phyloP scores from a whole-genome alignment of 2,888 invertebrate genomes.

The Synanthedon vespiformis region DNA sequence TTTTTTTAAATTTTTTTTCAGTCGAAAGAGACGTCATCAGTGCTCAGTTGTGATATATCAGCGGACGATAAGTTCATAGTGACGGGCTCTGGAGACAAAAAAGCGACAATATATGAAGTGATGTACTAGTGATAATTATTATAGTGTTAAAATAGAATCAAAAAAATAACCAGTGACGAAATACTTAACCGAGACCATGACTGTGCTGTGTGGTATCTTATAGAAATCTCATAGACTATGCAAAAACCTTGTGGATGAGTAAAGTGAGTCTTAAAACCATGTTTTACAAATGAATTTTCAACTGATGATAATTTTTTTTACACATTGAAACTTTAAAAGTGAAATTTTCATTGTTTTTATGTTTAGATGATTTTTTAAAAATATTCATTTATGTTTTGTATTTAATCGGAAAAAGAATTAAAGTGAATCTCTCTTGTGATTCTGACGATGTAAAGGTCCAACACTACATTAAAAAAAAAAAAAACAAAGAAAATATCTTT shows the following conservation, averaged over 20 bases:
- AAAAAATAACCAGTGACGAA: background rate
- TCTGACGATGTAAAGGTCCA: no score
- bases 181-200: background rate
- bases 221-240: constrained; percentile 26
- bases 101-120: constrained; percentile 97
- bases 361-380: no score
- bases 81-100: constrained; percentile 98
- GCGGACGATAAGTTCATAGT: constrained; percentile 98
- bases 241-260: constrained; percentile 25
- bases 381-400: no score
- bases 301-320: no score
- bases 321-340: no score
- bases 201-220: constrained; percentile 8
- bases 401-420: no score
- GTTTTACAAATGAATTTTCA: no score
- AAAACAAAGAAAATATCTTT: no score
- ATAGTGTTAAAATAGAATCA: constrained; percentile 14
- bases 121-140: constrained; percentile 72
- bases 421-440: no score
- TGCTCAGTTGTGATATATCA: constrained; percentile 98
- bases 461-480: no score
- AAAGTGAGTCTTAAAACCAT: constrained; percentile 11
- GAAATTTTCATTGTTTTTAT: no score
- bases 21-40: constrained; percentile 97
- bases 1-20: constrained; percentile 57